Base-by-base conservation (phyloP, 2,797 vertebrate species). In the Pangasius djambal region DNA sequence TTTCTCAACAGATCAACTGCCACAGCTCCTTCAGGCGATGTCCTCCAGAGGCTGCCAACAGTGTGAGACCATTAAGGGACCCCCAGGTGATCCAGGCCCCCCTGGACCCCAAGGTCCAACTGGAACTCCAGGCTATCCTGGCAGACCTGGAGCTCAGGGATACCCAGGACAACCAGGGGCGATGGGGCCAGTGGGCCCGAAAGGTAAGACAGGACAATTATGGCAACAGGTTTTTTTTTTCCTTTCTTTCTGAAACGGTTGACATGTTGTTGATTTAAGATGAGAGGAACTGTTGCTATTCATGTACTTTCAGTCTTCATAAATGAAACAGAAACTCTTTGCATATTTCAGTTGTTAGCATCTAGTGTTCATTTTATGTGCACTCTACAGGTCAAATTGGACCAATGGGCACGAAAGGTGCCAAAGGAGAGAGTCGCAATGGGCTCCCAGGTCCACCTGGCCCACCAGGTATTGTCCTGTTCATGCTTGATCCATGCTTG, bases 71-170 rank as follows among this genome's bases (percentile, higher is more conserved):
- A 92, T 91, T 40, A 89, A 89, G 65, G 95, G 94, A 10, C 87
- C 90, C 1, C 92, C 94, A 70, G 95, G 95, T 1, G 85, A 92
- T 79, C 93, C 92, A 25, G 95, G 95, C 6, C 87, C 90, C 9
- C 90, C 93, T 4, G 95, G 95, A 20, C 89, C 90, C 16, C 85
- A 90, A 10, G 95, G 95, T 65, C 87, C 93, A 16, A 50, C 84
- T 20, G 95, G 94, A 88, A 84, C 89, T 40, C 90, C 92, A 22
- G 95, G 95, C 2, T 93, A 94, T 86, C 94, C 94, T 1, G 95
- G 95, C 59, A 92, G 81, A 77, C 37, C 85, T 9, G 95, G 94
- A 31, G 52, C 89, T 55, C 90, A 92, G 79, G 95, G 95, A 16
- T 95, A 94, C 87, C 91, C 92, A 0, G 95, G 94, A 48, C 87